Base-by-base conservation (phyloP, 2,797 vertebrate species). In the Meda fulgida region DNA sequence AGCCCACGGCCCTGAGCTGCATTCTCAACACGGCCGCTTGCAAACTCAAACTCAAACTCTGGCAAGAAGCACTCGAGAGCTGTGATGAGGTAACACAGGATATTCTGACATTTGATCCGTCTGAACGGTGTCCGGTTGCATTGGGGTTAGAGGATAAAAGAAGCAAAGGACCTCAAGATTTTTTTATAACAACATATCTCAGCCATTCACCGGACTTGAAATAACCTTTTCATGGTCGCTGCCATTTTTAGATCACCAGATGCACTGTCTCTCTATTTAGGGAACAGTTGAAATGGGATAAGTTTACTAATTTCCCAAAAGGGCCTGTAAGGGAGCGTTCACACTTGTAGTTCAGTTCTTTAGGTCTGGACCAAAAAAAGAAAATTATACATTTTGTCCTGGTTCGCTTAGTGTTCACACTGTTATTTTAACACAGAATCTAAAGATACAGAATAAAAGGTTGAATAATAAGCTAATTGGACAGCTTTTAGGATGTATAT, bases 21-120 rank as follows among this genome's bases (percentile, higher is more conserved):
- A 91, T 96, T 88, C 94, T 99, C 88, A 99, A 99, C 93, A 97
- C 96, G 0, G 96, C 96, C 0, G 98, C 98, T 18, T 99, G 98
- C 90, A 97, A 96, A 87, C 94, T 99, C 89, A 99, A 99, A 92
- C 90, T 97, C 90, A 94, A 92, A 13, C 94, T 96, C 84, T 99
- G 97, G 97, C 96, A 97, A 91, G 98, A 96, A 1, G 97, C 98
- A 3, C 72, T 98, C 73, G 96, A 99, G 78, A 97, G 94, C 92
- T 99, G 98, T 90, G 92, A 95, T 53, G 94, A 98, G 97, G 98
- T 97, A 93, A 92, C 88, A 43, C 11, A 40, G 48, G 34, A 71
- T 46, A 48, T 63, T 34, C 43, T 71, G 77, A 66, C 71, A 82
- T 60, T 65, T 38, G 40, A 69, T 9, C 19, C 16, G 4, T 46